Evolutionary conservation across 2,888 invertebrate genomes (phyloP).

Genomic region (Leucophenga montana): DNA sequence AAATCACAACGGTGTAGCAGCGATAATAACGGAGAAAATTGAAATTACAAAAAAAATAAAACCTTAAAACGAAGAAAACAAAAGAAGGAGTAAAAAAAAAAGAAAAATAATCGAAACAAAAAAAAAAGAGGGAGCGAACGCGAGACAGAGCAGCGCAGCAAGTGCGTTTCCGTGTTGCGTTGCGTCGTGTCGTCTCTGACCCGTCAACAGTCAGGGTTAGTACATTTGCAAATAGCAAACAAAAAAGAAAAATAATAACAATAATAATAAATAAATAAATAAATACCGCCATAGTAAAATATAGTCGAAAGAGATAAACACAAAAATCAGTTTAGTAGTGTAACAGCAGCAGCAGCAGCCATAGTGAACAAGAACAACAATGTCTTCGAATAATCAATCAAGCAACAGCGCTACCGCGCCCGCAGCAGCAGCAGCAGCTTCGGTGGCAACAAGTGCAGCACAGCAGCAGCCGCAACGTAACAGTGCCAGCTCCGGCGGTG

Average conservation of each 20-base stretch:
- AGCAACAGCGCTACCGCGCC: constrained; percentile 43
- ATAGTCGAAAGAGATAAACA: no score
- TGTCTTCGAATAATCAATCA: constrained; percentile 72
- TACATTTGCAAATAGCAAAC: constrained; percentile 33
- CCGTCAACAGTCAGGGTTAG: no score
- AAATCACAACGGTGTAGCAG: no score
- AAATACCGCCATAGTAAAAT: constrained; percentile 11
- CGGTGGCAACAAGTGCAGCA: constrained; percentile 58
- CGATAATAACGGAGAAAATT: not conserved
- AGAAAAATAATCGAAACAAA: not conserved
- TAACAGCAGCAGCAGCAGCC: constrained; percentile 24
- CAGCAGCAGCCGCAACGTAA: constrained; percentile 42
- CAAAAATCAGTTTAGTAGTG: not conserved
- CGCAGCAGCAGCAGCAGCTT: no score
- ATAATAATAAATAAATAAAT: not conserved
- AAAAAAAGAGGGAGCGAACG: not conserved
- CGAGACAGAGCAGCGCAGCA: not conserved
- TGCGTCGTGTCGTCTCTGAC: no score
- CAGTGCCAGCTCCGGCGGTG: constrained; percentile 34
- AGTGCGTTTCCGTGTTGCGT: not conserved
- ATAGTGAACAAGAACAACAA: constrained; percentile 43
- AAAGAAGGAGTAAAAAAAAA: not conserved
- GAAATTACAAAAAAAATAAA: not conserved
- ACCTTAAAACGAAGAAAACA: not conserved
- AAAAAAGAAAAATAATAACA: constrained; percentile 13